These are phyloP conservation scores for Catocala sponsa DNA, from an alignment of 2,888 invertebrate genomes.

Conservation along the genomic window DNA sequence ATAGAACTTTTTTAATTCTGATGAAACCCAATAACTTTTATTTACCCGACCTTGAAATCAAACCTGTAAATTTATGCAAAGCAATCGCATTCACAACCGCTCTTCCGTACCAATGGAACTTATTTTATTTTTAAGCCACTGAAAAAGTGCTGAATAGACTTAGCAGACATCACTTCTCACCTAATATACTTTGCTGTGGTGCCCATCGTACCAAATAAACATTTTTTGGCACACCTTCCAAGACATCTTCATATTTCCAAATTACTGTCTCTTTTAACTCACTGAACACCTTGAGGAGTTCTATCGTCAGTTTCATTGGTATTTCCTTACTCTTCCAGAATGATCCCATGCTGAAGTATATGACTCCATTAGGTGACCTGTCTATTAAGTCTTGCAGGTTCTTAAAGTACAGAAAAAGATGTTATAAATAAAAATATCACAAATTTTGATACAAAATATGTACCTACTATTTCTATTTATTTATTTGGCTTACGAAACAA, in stretches of 20 bases:
- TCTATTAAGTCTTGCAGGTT: slow-evolving; percentile 53
- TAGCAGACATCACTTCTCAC: slow-evolving; percentile 24
- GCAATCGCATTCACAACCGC: too few species aligned
- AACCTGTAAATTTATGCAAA: too few species aligned
- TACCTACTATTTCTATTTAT: too few species aligned
- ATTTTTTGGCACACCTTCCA: slow-evolving; percentile 55
- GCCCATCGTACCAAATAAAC: slow-evolving; percentile 62
- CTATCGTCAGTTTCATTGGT: slow-evolving; percentile 49
- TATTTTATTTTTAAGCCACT: too few species aligned
- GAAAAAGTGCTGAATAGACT: too few species aligned
- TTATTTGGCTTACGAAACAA: too few species aligned
- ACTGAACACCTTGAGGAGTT: slow-evolving; percentile 49
- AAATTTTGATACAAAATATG: too few species aligned
- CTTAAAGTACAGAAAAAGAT: slow-evolving; percentile 7
- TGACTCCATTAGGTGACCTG: slow-evolving; percentile 62
- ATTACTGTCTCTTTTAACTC: slow-evolving; percentile 64
- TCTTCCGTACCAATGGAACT: too few species aligned
- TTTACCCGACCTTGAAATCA: too few species aligned
- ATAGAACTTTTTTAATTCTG: too few species aligned
- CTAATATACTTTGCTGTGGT: slow-evolving; percentile 58
- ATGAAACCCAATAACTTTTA: too few species aligned
- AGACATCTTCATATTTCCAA: slow-evolving; percentile 64
- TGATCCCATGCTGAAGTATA: slow-evolving; percentile 73
- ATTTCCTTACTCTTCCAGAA: slow-evolving; percentile 58
- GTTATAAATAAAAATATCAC: too few species aligned